Evolutionary conservation across 2,113 vertebrate species (phyloP), one percentile per base, ranked within the genome.

Genomic region (Sylvietta virens): DNA sequence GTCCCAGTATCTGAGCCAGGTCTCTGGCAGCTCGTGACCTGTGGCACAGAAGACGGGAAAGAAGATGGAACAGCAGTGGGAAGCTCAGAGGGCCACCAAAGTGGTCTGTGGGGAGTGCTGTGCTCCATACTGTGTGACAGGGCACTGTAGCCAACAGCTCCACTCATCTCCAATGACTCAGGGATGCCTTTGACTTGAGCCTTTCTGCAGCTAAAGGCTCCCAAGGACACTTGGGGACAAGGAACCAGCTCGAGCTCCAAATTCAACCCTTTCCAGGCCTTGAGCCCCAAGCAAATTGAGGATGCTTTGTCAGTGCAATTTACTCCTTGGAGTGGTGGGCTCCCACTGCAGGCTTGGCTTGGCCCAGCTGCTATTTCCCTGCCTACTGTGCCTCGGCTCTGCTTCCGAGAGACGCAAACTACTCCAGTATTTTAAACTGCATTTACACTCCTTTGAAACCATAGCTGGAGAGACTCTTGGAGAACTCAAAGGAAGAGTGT

Each of bases 141-240:
- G 31, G 28, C 40, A 45, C 54, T 21, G 20, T 8, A 44, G 30
- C 48, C 53, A 76, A 16, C 10, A 79, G 24, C 48, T 79, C 0
- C 0, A 10, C 47, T 76, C n/a, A 40, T 31, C 58, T 40, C 22
- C 1, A 1, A 56, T 15, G 20, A 7, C 31, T 66, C 15, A 13
- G 22, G 7, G 6, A 20, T 14, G 19, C 6, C 50, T 82, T n/a
- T 40, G 27, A 65, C 26, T 40, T 11, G 5, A 44, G n/a, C 2
- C 4, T 79, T 90, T 54, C 14, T 7, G 22, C 21, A 82, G 57
- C 73, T 47, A 48, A 81, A 72, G 17, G 19, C 19, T 85, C 19
- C 57, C 47, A 50, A 35, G 42, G 81, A 66, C 47, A 48, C 48
- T 28, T 3, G 9, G 18, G 17, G 21, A 39, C 22, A 33, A 47